Base-by-base conservation (phyloP, 2,888 invertebrate species). In the Argyra leucocephala region DNA sequence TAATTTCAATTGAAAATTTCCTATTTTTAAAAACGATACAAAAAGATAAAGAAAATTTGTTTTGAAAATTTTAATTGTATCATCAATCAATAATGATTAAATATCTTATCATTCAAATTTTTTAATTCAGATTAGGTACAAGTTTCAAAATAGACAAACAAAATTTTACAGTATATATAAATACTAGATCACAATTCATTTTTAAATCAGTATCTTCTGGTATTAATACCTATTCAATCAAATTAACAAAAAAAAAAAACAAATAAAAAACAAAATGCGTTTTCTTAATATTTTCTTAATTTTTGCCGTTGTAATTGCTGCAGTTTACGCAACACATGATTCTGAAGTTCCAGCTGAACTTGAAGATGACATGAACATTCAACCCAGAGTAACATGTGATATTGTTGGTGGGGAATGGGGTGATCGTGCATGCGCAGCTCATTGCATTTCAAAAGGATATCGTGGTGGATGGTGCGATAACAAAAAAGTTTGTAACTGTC, bases 271-370 rank as follows among this genome's bases (percentile, higher is more conserved):
- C 37, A 60, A 60, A 60, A 60, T 60, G 60, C 60, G 60, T 60
- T 60, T 60, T n/a, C 23, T 60, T 9, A 60, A 60, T 24, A 60
- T 60, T 23, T 60, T 60, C 6, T n/a, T 60, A 23, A 24, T 60
- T 24, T 60, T 60, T 24, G 60, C 60, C 23, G 60, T 24, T 24
- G 18, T 60, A 10, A 15, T 60, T 24, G 60, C 24, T 60, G 60
- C 24, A 60, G 60, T 22, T 60, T 24, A 2, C 18, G 22, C 60
- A 15, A 9, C 24, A 18, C 15, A 6, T 24, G 4, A 3, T 10
- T 6, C 57, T 10, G 57, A 31, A 31, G 15, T 6, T 22, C 9
- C 7, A 18, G 24, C 12, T 24, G 58, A 58, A n/a, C n/a, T n/a
- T 22, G 58, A 22, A 22, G 37, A 37, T 37, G 15, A 37, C 12